Base-by-base conservation (phyloP, 2,888 invertebrate species). In the Philaethria dido region DNA sequence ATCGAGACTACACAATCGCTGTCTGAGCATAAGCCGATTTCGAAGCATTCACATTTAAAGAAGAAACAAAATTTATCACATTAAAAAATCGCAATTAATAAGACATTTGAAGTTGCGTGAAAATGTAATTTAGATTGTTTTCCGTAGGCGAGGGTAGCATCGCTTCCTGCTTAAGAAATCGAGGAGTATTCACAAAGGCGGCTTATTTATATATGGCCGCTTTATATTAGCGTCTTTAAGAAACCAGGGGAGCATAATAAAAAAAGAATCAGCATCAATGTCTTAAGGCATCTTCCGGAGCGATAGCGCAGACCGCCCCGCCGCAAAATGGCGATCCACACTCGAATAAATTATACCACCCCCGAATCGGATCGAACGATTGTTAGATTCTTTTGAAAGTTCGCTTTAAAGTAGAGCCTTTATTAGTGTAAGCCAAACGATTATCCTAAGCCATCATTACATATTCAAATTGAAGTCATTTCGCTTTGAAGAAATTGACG, bases 111-210 rank as follows among this genome's bases (percentile, higher is more conserved):
- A 92, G 92, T 92, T 90, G 92, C 92, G 92, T 92, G 92, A 92
- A 92, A 92, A 92, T 92, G 92, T 92, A 92, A 92, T 92, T 92
- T 92, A 92, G 92, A 92, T 92, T 92, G 92, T 92, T 92, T 92
- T 89, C 83, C 82, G 81, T 79, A 78, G 81, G 76, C 74, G 86
- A 85, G 90, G 91, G 90, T 83, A 84, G 76, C 79, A 72, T 71
- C 73, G 83, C 80, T 88, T 89, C 89, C 87, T 88, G 87, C 84
- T 85, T 85, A 72, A 73, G 77, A 79, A 81, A 85, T 83, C 78
- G 78, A 73, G 78, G 79, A 78, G 75, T 80, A 80, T 75, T 85
- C 77, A 91, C 90, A 92, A 92, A 89, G 85, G 87, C 83, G 80
- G 85, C 83, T 90, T 92, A 89, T 92, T 92, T 92, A 92, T 92